These are phyloP conservation scores for Ariopsis seemanni DNA, from an alignment of 2,113 vertebrate species.

Conservation along the genomic window DNA sequence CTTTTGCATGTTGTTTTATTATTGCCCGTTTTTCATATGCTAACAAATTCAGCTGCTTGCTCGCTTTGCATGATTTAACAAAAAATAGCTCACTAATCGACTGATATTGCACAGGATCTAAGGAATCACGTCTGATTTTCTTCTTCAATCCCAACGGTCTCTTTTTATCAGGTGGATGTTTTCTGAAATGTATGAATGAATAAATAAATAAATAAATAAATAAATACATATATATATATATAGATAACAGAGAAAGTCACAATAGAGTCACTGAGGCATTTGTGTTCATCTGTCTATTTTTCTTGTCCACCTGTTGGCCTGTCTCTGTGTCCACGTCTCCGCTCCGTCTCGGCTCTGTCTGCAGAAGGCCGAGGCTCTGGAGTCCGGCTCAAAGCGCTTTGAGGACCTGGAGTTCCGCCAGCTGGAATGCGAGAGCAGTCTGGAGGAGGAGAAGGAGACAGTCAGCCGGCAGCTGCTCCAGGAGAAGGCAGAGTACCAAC, in stretches of 20 bases:
- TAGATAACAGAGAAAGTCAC: neutral
- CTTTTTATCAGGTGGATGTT: neutral
- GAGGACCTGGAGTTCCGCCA: conserved; percentile 99
- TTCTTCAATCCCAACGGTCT: neutral
- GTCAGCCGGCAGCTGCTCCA: conserved; percentile 82
- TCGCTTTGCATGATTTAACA: conserved; percentile 30
- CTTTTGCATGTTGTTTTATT: conserved; percentile 16
- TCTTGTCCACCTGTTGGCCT: conserved; percentile 43
- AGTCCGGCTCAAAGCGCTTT: conserved; percentile 85
- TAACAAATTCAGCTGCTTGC: conserved; percentile 35
- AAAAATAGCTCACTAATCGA: conserved; percentile 24
- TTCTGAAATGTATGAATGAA: neutral
- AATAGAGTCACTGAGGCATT: conserved; percentile 26
- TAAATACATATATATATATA: no score
- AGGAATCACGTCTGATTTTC: neutral
- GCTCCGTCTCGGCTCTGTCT: conserved; percentile 28
- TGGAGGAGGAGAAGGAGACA: conserved; percentile 87
- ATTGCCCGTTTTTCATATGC: neutral
- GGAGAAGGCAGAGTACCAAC: conserved; percentile 80
- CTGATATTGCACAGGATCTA: neutral
- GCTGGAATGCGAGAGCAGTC: conserved; percentile 88
- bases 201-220: no score
- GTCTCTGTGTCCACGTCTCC: conserved; percentile 37
- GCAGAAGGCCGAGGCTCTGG: conserved; percentile 88
- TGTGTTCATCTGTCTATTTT: conserved; percentile 45